Evolutionary conservation across 2,113 vertebrate species (phyloP), one percentile per base, ranked within the genome.

Genomic region (Lampris megalopsis): DNA sequence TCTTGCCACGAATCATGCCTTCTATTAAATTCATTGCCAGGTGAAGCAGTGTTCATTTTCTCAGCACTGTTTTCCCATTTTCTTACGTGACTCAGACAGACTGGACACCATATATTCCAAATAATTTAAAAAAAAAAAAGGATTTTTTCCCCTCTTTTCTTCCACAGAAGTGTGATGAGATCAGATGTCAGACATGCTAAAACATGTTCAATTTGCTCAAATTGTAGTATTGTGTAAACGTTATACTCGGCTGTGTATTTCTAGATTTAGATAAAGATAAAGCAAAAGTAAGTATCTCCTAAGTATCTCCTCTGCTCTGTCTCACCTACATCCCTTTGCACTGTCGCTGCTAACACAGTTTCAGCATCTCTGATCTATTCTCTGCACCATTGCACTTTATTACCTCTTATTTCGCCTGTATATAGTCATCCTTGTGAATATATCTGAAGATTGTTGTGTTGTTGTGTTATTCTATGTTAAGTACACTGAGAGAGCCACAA

Each of bases 101-200:
- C 49, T 52, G 11, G 49, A 52, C 3, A 52, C 3, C 49, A 52
- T 5, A 5, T 4, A 6, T 52, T 52, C 49, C 4, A 24, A 24
- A 24, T 24, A 24, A 24, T n/a, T n/a, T n/a, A 24, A 24, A 24
- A 45, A 45, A 45, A 5, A 45, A 45, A 45, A 45, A 45, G 43
- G 43, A 45, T 7, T 45, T 45, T 4, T 5, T 45, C 4, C 7
- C 43, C 7, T 53, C 24, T 24, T 24, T 24, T 24, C 24, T 4
- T 53, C 50, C n/a, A 5, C 50, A 53, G 50, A 53, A 53, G 10
- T 53, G 43, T 45, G 7, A 53, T 53, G 50, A 53, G 10, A 53
- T 53, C 4, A 53, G n/a, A 6, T 43, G 50, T 63, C 58, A 24
- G 49, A 65, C 41, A 71, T 73, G n/a, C 73, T 65, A 73, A 58